These are phyloP conservation scores for Nestor notabilis DNA, from an alignment of 2,113 vertebrate genomes.

Conservation along the genomic window DNA sequence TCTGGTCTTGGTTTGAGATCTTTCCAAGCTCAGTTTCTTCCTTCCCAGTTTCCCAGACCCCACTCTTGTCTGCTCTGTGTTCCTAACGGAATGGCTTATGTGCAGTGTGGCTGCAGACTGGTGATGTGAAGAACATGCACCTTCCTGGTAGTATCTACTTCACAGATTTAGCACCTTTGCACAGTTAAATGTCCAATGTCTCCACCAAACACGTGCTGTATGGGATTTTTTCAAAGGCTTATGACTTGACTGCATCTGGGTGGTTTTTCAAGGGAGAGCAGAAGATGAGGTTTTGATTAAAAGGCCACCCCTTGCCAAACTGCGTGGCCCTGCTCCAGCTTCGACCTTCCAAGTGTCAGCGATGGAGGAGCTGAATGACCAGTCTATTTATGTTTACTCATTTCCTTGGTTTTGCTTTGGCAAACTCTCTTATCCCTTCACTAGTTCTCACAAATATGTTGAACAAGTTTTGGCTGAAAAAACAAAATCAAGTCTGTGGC, in stretches of 20 bases:
- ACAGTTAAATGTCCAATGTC: background rate
- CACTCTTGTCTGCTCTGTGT: accelerated
- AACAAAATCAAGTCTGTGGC: background rate
- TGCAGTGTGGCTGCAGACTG: accelerated
- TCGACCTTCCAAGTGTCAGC: background rate
- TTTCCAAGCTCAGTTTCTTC: background rate
- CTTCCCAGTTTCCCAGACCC: background rate
- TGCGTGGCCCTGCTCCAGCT: background rate
- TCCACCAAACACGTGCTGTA: background rate
- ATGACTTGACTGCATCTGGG: background rate
- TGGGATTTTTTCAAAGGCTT: background rate
- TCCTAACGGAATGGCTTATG: background rate
- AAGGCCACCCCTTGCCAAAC: background rate
- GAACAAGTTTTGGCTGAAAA: background rate
- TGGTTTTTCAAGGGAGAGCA: background rate
- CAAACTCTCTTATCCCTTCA: background rate
- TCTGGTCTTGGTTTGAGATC: background rate
- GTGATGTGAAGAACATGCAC: background rate
- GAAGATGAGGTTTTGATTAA: background rate
- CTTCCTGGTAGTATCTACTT: background rate
- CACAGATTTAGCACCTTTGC: background rate
- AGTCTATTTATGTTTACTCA: background rate
- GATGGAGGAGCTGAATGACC: background rate
- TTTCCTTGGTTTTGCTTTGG: conserved; percentile 15
- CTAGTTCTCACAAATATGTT: background rate